phyloP scores from a whole-genome alignment of 1,140 invertebrate species.

The Muscidifurax raptorellus region DNA sequence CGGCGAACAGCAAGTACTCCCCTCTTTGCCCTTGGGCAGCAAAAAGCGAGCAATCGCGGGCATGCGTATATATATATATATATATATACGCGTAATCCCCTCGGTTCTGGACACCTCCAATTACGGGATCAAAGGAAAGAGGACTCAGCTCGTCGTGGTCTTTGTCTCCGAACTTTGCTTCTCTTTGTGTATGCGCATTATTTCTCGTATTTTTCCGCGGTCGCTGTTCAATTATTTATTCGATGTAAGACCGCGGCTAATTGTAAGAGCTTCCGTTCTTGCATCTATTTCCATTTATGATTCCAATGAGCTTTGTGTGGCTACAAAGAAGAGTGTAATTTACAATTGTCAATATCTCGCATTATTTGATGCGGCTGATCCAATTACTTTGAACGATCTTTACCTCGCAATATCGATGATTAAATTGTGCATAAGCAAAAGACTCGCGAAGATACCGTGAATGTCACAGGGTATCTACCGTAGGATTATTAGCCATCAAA shows the following conservation, averaged over 20 bases:
- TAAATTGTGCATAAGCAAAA: background rate
- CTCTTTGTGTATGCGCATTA: background rate
- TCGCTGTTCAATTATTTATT: slow-evolving; percentile 3
- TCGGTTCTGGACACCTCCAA: slow-evolving; percentile 39
- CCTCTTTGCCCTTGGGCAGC: background rate
- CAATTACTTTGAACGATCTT: background rate
- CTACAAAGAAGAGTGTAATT: background rate
- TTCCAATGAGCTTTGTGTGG: background rate
- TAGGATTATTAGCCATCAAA: background rate
- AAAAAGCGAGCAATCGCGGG: slow-evolving; percentile 29
- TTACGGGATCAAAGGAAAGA: slow-evolving; percentile 47
- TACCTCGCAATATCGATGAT: background rate
- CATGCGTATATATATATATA: background rate
- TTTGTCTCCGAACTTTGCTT: slow-evolving; percentile 29
- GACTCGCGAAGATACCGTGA: too few relatives aligned
- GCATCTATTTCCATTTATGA: background rate
- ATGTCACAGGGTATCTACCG: background rate
- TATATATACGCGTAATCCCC: slow-evolving; percentile 47
- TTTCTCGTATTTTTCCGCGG: background rate
- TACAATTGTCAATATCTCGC: too few relatives aligned
- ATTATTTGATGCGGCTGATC: too few relatives aligned
- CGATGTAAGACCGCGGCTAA: too few relatives aligned
- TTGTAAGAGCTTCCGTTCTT: background rate
- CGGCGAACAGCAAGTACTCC: background rate
- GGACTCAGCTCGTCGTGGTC: background rate